Evolutionary conservation across 2,113 vertebrate genomes (phyloP), one percentile per base, ranked within the genome.

Genomic region (Pseudopipra pipra): DNA sequence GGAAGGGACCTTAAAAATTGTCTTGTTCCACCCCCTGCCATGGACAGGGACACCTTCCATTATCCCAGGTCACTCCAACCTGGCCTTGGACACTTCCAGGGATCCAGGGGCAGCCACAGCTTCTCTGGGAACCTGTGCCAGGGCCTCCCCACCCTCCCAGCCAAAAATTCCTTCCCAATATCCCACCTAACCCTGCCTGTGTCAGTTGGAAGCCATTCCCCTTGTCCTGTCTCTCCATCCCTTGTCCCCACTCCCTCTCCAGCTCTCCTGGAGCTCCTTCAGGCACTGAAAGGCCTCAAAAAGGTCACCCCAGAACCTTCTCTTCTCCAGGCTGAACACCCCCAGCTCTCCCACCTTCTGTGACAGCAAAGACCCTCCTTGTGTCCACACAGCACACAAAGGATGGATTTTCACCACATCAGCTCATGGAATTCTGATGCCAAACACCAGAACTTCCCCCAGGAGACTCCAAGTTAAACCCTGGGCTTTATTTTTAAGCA

Each of bases 11-110:
- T 27, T 27, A 6, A 12, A 33, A 24, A 25, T 31, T 4, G 11
- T 49, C 73, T 3, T 2, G 11, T 44, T 4, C 24, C 41, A 19
- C 24, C 8, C 59, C 22, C 18, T 17, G 24, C 16, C 58, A 6
- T 2, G 17, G 17, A 2, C 30, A 41, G 52, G 20, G 35, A 43
- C 43, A 49, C 1, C 8, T 73, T 0, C 58, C 25, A 43, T 11
- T 1, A 0, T 18, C 25, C 43, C 51, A 66, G 59, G 11, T 0
- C 25, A 21, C 37, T 9, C 37, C 37, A 37, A 37, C 30, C 58
- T 31, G 41, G 21, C 58, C 43, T 80, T 25, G 75, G 31, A 0
- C 41, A 56, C 16, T 55, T 0, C 74, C 47, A 87, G 74, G 65
- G 56, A 71, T 78, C n/a, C 83, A 75, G n/a, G 16, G 8, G 4